phyloP scores from a whole-genome alignment of 1,140 invertebrate genomes.

The Thalassaphorura encarpata region DNA sequence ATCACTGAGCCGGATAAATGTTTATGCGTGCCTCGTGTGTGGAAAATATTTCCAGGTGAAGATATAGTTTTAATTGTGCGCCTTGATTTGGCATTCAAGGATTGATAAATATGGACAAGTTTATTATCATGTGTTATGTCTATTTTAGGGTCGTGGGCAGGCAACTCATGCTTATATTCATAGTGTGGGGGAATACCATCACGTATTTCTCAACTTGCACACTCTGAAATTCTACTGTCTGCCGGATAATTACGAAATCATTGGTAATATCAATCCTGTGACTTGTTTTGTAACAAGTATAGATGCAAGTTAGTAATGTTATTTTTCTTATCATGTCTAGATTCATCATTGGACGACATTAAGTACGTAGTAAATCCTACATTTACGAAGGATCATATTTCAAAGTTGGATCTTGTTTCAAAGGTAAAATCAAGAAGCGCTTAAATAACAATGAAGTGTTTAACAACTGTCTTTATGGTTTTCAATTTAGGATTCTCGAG shows the following conservation, averaged over 20 bases:
- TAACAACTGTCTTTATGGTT: slow-evolving; percentile 1
- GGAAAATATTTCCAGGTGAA: slow-evolving; percentile 95
- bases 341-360: slow-evolving; percentile 97
- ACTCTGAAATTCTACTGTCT: slow-evolving; percentile 98
- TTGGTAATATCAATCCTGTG: slow-evolving; percentile 52
- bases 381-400: slow-evolving; percentile 73
- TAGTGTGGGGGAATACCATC: slow-evolving; percentile 92
- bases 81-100: slow-evolving; percentile 1
- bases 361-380: slow-evolving; percentile 99
- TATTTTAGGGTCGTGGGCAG: slow-evolving; percentile 79
- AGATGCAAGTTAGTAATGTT: slow-evolving; percentile 33
- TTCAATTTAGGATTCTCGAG: slow-evolving; percentile 55
- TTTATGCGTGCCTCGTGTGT: slow-evolving; percentile 99
- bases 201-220: slow-evolving; percentile 95
- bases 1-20: slow-evolving; percentile 95
- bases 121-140: slow-evolving; percentile 17
- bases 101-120: background rate
- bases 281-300: background rate
- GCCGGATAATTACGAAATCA: slow-evolving; percentile 99
- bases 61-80: slow-evolving; percentile 7
- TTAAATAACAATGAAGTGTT: background rate
- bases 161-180: slow-evolving; percentile 99
- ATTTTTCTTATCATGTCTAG: slow-evolving; percentile 39
- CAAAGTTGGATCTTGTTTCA: slow-evolving; percentile 63
- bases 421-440: slow-evolving; percentile 43